Evolutionary conservation across 2,113 vertebrate species (phyloP).

Genomic region (Chlorocebus sabaeus): DNA sequence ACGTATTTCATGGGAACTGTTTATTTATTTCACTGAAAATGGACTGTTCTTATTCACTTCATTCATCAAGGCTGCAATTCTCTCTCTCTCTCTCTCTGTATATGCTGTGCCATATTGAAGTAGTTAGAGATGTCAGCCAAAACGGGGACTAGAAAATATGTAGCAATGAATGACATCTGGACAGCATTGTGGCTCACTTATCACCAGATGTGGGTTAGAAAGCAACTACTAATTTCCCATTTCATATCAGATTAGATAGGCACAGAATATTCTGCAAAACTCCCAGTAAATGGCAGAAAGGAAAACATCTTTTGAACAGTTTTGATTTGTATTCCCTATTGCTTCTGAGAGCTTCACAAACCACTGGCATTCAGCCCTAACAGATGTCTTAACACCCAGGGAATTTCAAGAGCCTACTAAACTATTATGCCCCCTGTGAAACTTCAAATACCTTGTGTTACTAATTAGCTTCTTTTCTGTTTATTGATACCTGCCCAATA

Average conservation of each 20-base stretch:
- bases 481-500: not conserved
- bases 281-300: conserved; percentile 1
- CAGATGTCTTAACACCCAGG: not conserved
- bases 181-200: not conserved
- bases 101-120: not conserved
- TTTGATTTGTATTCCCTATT: conserved; percentile 33
- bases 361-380: not conserved
- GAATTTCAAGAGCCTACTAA: not conserved
- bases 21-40: conserved; percentile 20
- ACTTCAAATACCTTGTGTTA: not conserved
- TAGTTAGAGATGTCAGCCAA: not conserved
- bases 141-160: not conserved
- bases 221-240: conserved; percentile 36
- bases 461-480: not conserved
- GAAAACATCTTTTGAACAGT: not conserved
- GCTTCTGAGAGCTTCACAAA: not conserved
- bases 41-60: not conserved
- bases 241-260: conserved; percentile 20
- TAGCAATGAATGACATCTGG: not conserved
- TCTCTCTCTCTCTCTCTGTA: not conserved
- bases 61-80: not conserved
- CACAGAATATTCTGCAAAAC: conserved; percentile 23
- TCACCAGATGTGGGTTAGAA: conserved; percentile 30
- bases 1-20: not conserved
- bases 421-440: not conserved